phyloP scores from a whole-genome alignment of 2,888 invertebrate species.

The Caenorhabditis imperialis region DNA sequence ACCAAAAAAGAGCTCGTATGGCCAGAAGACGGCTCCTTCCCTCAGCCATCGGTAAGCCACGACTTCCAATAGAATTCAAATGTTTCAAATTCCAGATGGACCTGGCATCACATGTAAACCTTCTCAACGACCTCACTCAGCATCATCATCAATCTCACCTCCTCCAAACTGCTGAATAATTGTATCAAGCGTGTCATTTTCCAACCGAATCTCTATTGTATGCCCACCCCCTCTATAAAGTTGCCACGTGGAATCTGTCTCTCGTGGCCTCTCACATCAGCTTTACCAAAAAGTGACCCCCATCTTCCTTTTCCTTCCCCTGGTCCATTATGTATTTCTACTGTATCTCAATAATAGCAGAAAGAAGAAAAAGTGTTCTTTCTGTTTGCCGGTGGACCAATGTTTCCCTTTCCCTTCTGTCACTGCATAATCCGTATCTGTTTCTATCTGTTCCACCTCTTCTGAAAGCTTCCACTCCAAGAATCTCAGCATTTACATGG shows the following conservation, averaged over 20 bases:
- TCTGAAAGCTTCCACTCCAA: conserved; percentile 30
- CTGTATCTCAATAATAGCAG: conserved; percentile 53
- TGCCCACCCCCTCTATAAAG: neutral
- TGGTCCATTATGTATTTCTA: conserved; percentile 42
- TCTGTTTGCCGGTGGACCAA: conserved; percentile 44
- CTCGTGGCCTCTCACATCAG: conserved; percentile 49
- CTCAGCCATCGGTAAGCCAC: conserved; percentile 43
- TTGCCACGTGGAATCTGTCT: conserved; percentile 10
- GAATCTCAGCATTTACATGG: conserved; percentile 40
- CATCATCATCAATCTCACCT: conserved; percentile 72
- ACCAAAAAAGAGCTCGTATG: conserved; percentile 59
- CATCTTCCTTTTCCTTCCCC: conserved; percentile 26
- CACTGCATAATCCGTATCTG: conserved; percentile 19
- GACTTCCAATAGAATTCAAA: neutral
- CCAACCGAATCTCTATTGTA: conserved; percentile 21
- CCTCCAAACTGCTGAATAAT: conserved; percentile 71
- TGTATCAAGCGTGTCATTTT: conserved; percentile 32
- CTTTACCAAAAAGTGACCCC: conserved; percentile 40
- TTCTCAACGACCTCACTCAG: conserved; percentile 72
- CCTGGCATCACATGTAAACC: conserved; percentile 58
- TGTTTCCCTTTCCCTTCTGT: conserved; percentile 10
- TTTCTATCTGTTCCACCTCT: conserved; percentile 11
- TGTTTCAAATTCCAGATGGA: conserved; percentile 44
- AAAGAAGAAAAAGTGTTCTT: conserved; percentile 1
- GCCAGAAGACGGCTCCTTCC: conserved; percentile 51